Evolutionary conservation across 2,888 invertebrate species (phyloP).

Genomic region (Ormyrus rosae): DNA sequence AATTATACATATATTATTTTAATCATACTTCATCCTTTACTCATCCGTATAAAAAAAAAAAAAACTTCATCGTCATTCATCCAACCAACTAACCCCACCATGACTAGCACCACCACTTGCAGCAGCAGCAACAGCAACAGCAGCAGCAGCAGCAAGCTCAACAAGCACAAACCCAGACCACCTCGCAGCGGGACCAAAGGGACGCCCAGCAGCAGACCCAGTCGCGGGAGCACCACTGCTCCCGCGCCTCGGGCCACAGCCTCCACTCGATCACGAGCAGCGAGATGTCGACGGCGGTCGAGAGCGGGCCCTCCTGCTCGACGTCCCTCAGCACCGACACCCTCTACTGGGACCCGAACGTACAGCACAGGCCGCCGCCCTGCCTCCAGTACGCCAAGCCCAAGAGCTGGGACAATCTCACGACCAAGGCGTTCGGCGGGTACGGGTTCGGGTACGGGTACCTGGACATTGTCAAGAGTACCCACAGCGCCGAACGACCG

Average conservation of each 20-base stretch:
- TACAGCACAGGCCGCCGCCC: constrained; percentile 73
- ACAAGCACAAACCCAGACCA: constrained; percentile 8
- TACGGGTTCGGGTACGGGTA: constrained; percentile 93
- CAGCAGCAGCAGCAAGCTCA: constrained; percentile 67
- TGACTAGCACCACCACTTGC: constrained; percentile 58
- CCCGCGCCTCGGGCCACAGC: constrained; percentile 77
- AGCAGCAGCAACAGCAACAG: constrained; percentile 70
- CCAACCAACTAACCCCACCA: background rate
- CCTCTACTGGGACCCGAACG: constrained; percentile 86
- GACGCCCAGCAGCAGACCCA: constrained; percentile 46
- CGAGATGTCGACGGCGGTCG: constrained; percentile 81
- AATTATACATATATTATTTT: too few species aligned
- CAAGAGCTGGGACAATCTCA: constrained; percentile 93
- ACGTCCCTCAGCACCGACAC: constrained; percentile 92
- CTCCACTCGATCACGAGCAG: constrained; percentile 90
- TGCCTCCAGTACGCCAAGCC: constrained; percentile 81
- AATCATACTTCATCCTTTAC: background rate
- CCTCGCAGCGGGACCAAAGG: constrained; percentile 55
- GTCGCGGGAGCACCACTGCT: constrained; percentile 54
- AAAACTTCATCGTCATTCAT: background rate
- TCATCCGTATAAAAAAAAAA: background rate
- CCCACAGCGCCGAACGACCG: constrained; percentile 74
- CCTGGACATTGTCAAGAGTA: constrained; percentile 80
- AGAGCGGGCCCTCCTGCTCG: constrained; percentile 84
- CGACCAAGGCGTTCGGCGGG: constrained; percentile 90